phyloP scores from a whole-genome alignment of 1,140 invertebrate species.

The Drosophila pachea region DNA sequence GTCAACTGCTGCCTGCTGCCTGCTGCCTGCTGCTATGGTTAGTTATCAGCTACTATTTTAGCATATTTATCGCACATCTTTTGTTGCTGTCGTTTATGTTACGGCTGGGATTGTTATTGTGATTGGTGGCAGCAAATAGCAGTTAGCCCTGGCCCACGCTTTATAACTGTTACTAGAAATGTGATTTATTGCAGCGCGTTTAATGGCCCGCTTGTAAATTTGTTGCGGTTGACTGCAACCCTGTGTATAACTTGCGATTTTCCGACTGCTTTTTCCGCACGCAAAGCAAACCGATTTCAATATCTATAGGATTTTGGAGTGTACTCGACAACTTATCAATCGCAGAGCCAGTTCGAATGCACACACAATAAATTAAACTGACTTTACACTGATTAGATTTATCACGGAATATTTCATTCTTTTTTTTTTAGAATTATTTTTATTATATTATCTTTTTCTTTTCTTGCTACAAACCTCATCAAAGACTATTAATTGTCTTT shows the following conservation, averaged over 20 bases:
- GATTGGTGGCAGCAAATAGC: slow-evolving; percentile 23
- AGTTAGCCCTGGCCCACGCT: slow-evolving; percentile 20
- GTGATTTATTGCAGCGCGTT: slow-evolving; percentile 58
- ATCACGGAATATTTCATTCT: slow-evolving; percentile 31
- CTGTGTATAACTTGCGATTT: slow-evolving; percentile 49
- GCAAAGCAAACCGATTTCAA: slow-evolving; percentile 37
- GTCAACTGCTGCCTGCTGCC: background rate
- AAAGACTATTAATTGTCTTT: too few relatives aligned
- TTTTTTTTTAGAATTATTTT: background rate
- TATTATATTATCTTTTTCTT: too few relatives aligned
- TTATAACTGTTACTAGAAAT: slow-evolving; percentile 50
- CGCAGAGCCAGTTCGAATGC: slow-evolving; percentile 9
- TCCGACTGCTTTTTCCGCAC: slow-evolving; percentile 28
- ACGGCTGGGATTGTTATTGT: slow-evolving; percentile 7
- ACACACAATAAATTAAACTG: slow-evolving; percentile 3
- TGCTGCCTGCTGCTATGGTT: slow-evolving; percentile 14
- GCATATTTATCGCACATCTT: slow-evolving; percentile 39
- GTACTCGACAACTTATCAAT: slow-evolving; percentile 27
- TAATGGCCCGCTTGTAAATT: slow-evolving; percentile 64
- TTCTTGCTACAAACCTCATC: too few relatives aligned
- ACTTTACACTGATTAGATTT: slow-evolving; percentile 53
- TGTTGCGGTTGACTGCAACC: slow-evolving; percentile 55
- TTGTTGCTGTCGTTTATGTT: slow-evolving; percentile 10
- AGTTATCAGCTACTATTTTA: slow-evolving; percentile 36
- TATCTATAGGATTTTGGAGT: slow-evolving; percentile 18